Conservation (phyloP, 35 echinoderm and acorn worm species). For the Apostichopus californicus region DNA sequence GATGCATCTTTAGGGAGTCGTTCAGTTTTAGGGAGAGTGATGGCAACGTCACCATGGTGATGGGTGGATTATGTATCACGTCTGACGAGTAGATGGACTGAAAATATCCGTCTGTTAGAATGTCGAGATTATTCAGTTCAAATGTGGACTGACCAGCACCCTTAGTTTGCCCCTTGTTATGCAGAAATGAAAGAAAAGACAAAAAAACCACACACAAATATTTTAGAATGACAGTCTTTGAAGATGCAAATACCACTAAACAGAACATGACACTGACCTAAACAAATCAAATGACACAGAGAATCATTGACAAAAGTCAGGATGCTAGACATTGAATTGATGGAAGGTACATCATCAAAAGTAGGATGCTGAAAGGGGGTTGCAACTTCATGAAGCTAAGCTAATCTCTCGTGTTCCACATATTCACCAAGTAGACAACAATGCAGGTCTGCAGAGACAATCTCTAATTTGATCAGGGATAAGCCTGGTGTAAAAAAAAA, state of each 20-base stretch:
- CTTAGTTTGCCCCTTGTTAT: slow-evolving; percentile 40
- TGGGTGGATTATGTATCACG: slow-evolving; percentile 14
- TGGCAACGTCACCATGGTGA: slow-evolving; percentile 35
- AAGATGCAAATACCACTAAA: background rate
- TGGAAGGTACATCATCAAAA: too few species aligned
- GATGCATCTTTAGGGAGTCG: slow-evolving; percentile 67
- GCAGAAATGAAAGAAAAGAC: slow-evolving; percentile 8
- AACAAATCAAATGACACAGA: too few species aligned
- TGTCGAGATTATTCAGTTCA: slow-evolving; percentile 54
- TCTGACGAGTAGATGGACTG: slow-evolving; percentile 57
- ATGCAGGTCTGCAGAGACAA: too few species aligned
- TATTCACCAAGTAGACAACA: too few species aligned
- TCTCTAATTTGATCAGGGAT: too few species aligned
- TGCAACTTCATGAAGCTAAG: too few species aligned
- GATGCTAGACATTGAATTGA: too few species aligned
- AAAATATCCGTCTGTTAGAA: slow-evolving; percentile 68
- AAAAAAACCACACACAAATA: background rate
- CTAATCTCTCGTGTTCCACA: too few species aligned
- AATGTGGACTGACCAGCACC: slow-evolving; percentile 33
- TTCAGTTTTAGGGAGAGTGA: slow-evolving; percentile 65
- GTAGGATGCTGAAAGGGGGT: too few species aligned
- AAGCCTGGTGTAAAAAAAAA: too few species aligned
- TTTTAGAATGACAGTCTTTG: background rate
- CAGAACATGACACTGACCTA: too few species aligned
- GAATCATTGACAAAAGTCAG: too few species aligned